A percentile compares a stretch with the other conserved stretches of the same genome.
Evolutionary conservation across 1,140 invertebrate genomes (phyloP).

Genomic region (Sycophila sp.): DNA sequence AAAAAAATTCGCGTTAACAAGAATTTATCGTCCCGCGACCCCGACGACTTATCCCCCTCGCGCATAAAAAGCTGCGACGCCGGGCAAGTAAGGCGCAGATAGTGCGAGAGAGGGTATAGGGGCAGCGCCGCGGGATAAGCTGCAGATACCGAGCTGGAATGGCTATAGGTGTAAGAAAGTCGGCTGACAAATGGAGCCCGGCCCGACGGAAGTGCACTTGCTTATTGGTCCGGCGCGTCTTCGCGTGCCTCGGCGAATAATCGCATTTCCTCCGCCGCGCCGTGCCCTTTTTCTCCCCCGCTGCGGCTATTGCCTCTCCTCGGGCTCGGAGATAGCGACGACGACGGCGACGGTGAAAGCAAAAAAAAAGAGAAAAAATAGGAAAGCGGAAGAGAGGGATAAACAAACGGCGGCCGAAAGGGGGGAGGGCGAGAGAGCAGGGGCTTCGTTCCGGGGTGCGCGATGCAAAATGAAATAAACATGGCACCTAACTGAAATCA

Average conservation of each 20-base stretch:
- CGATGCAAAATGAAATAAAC: constrained; percentile 55
- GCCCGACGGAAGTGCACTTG: constrained; percentile 23
- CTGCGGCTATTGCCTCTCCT: constrained; percentile 36
- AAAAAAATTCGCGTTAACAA: constrained; percentile 15
- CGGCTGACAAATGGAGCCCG: constrained; percentile 37
- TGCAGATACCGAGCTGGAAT: too few species aligned
- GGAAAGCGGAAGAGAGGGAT: neutral
- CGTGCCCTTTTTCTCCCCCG: neutral
- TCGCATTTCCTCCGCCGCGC: constrained; percentile 30
- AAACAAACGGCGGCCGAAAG: neutral
- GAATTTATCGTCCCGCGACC: constrained; percentile 17
- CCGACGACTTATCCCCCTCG: neutral
- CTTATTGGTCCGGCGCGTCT: constrained; percentile 26
- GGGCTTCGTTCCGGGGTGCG: neutral
- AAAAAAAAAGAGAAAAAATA: constrained; percentile 1
- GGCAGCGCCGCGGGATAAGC: neutral
- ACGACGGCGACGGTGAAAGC: neutral
- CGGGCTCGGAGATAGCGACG: constrained; percentile 14
- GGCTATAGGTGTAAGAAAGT: constrained; percentile 16
- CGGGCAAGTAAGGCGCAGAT: neutral
- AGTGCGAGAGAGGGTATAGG: neutral
- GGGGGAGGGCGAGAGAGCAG: neutral
- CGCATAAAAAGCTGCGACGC: neutral
- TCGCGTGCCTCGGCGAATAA: constrained; percentile 24
- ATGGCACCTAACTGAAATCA: constrained; percentile 55